These are phyloP conservation scores for Antheraea assamensis DNA, from an alignment of 2,888 invertebrate species.

Conservation along the genomic window DNA sequence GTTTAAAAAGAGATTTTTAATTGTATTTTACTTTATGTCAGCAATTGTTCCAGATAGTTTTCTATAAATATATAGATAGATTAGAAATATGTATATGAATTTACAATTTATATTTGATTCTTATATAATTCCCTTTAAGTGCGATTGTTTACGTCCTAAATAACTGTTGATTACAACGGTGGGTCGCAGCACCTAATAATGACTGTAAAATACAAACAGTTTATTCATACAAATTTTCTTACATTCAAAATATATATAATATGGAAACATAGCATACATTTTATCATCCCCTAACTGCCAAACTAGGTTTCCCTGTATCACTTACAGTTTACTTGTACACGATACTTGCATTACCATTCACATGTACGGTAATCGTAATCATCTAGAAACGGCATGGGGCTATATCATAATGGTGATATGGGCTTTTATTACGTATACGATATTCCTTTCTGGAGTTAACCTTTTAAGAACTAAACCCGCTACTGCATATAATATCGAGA, in stretches of 20 bases:
- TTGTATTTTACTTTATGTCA: no score
- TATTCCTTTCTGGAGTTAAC: background rate
- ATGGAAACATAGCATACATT: no score
- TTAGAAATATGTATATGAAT: no score
- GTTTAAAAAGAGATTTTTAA: no score
- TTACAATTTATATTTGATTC: no score
- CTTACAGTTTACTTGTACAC: constrained; percentile 1
- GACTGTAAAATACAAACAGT: background rate
- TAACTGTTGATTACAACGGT: background rate
- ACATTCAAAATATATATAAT: no score
- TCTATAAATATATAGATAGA: no score
- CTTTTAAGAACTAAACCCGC: background rate
- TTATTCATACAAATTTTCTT: no score
- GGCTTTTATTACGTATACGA: constrained; percentile 15
- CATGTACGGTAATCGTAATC: constrained; percentile 23
- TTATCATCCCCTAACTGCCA: no score
- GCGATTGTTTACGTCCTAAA: background rate
- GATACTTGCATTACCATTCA: constrained; percentile 4
- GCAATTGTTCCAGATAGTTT: no score
- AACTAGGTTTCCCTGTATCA: background rate
- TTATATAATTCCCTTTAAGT: background rate
- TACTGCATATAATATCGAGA: no score
- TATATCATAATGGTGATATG: background rate
- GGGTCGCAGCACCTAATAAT: background rate
- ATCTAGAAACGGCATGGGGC: constrained; percentile 6